These are phyloP conservation scores for Ditylenchus dipsaci DNA, from an alignment of 1,140 invertebrate genomes.

Conservation along the genomic window DNA sequence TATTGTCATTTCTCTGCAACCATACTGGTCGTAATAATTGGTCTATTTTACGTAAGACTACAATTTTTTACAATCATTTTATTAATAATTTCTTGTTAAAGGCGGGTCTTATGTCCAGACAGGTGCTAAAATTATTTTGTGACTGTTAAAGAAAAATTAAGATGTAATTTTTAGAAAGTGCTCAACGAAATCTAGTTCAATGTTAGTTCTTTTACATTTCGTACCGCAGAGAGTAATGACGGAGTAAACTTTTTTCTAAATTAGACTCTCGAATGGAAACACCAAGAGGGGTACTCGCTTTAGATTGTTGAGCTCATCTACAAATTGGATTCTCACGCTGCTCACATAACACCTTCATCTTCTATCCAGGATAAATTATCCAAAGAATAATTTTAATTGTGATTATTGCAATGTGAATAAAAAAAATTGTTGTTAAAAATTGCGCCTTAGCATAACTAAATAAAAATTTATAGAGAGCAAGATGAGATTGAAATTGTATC, in stretches of 20 bases:
- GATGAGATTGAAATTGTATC: too few relatives aligned
- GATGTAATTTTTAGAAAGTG: slow-evolving; percentile 15
- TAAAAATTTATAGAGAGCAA: too few relatives aligned
- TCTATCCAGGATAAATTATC: too few relatives aligned
- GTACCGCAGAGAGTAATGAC: too few relatives aligned
- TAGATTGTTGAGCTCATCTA: slow-evolving; percentile 31
- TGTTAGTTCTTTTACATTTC: slow-evolving; percentile 41
- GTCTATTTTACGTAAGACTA: slow-evolving; percentile 37
- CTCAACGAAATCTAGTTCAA: slow-evolving; percentile 34
- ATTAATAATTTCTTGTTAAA: too few relatives aligned
- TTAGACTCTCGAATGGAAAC: slow-evolving; percentile 37
- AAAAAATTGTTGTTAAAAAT: too few relatives aligned
- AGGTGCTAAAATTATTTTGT: too few relatives aligned
- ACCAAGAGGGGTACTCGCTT: slow-evolving; percentile 22
- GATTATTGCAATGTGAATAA: too few relatives aligned
- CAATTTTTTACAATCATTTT: too few relatives aligned
- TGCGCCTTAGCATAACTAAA: too few relatives aligned
- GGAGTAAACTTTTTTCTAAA: not conserved
- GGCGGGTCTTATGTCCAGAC: slow-evolving; percentile 43
- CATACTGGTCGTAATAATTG: slow-evolving; percentile 30
- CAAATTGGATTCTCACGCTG: not conserved
- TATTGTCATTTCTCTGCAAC: slow-evolving; percentile 32
- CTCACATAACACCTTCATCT: not conserved
- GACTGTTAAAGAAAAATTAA: too few relatives aligned
- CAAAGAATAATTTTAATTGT: too few relatives aligned